Base-by-base conservation (phyloP, 1,140 invertebrate species). In the Hyphantria cunea region DNA sequence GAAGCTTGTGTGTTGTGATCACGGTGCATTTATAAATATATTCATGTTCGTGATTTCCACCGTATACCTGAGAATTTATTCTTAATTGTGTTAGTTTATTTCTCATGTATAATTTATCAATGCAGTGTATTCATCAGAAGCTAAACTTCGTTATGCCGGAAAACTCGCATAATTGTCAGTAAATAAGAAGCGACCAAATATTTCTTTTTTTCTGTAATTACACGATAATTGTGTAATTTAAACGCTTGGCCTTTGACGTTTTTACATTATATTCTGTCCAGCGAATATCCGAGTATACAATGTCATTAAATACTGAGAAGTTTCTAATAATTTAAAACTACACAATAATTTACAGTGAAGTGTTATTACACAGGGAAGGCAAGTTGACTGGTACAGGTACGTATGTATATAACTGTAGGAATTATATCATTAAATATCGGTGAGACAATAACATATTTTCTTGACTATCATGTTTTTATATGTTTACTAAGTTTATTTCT, bases 41-140 rank as follows among this genome's bases (percentile, higher is more conserved):
- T 62, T 62, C 33, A 52, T 60, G 39, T 52, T 68, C 66, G 66
- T 68, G 66, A 68, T 68, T 64, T 59, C 51, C 44, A 48, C 33
- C 45, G 25, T 15, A 33, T 47, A n/a, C 13, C 54, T 66, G 39
- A 39, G 54, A 49, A 58, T 52, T 17, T 52, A 61, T 52, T 44
- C 58, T 34, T 59, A 49, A 63, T 68, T 68, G 49, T 55, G 51
- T 54, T 48, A 37, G 41, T 48, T 64, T 59, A 59, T 47, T 45
- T 59, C 42, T 42, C 54, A 59, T 54, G 12, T 32, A 53, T 52
- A 53, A 55, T 59, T 65, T 59, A 42, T 53, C 50, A 53, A 41
- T 47, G 44, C 34, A 39, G 15, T 31, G 50, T 58, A 49, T 67
- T 62, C 47, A 58, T 13, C 52, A 66, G 64, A 61, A 67, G 59